Evolutionary conservation across 2,797 vertebrate genomes (phyloP).

Genomic region (Eleutherodactylus coqui): DNA sequence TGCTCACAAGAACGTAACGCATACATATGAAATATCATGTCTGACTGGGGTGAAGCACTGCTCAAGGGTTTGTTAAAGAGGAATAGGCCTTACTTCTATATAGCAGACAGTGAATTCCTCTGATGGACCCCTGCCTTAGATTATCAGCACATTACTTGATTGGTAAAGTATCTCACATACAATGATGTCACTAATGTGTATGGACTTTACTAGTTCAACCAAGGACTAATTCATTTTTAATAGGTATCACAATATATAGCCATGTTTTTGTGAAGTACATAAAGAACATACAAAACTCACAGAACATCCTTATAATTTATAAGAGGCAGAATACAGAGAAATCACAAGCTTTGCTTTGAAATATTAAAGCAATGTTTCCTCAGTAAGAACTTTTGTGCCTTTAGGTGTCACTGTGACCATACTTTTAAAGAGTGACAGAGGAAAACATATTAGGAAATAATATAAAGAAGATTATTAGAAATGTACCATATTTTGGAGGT

Average conservation of each 20-base stretch:
- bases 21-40: background rate
- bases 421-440: background rate
- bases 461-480: background rate
- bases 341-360: background rate
- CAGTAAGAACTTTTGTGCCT: background rate
- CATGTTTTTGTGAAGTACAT: background rate
- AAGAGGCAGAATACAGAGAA: background rate
- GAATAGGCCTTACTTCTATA: background rate
- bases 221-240: background rate
- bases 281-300: background rate
- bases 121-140: background rate
- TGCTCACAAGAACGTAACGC: no score
- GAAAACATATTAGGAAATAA: background rate
- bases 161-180: background rate
- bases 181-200: background rate
- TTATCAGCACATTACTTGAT: background rate
- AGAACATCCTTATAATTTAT: background rate
- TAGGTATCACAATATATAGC: background rate
- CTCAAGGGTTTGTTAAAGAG: background rate
- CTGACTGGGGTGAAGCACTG: background rate
- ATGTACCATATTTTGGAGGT: slow-evolving; percentile 79
- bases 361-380: background rate
- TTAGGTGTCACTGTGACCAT: slow-evolving; percentile 16
- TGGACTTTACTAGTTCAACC: background rate
- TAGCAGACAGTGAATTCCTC: background rate